Evolutionary conservation across 1,140 invertebrate species (phyloP).

Genomic region (Orussus abietinus): DNA sequence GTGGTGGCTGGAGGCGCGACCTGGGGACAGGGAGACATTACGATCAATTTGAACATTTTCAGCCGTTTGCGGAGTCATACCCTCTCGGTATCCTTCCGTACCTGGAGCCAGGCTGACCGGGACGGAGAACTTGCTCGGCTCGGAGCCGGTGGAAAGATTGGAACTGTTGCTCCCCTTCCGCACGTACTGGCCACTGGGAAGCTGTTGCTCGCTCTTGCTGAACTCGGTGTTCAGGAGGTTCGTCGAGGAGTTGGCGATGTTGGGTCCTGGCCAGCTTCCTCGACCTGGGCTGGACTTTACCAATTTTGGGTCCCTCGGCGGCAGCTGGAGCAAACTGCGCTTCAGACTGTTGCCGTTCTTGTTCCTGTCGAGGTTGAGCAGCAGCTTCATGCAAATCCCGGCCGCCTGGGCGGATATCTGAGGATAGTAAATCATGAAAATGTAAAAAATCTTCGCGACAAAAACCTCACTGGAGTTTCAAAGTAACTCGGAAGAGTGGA

Average conservation of each 20-base stretch:
- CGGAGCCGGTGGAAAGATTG: slow-evolving; percentile 36
- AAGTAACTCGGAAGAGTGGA: no score
- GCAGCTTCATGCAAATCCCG: slow-evolving; percentile 47
- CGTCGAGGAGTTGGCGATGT: slow-evolving; percentile 54
- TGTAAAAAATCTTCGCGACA: neutral
- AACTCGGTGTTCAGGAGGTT: slow-evolving; percentile 66
- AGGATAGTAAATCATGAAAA: slow-evolving; percentile 1
- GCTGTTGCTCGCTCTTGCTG: slow-evolving; percentile 79
- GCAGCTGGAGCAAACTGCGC: slow-evolving; percentile 63
- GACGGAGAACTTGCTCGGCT: slow-evolving; percentile 27
- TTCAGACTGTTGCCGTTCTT: slow-evolving; percentile 49
- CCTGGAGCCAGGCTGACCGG: slow-evolving; percentile 8
- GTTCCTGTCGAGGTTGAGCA: slow-evolving; percentile 46
- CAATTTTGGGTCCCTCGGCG: slow-evolving; percentile 67
- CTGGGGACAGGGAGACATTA: no score
- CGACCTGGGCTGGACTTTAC: slow-evolving; percentile 72
- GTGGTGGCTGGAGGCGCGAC: slow-evolving; percentile 36
- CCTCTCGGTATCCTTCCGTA: no score
- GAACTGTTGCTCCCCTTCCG: slow-evolving; percentile 44
- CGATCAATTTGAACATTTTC: no score
- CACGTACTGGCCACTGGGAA: slow-evolving; percentile 46
- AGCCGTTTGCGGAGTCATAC: slow-evolving; percentile 36
- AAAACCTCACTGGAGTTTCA: no score
- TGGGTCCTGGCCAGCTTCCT: slow-evolving; percentile 79
- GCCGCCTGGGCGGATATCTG: slow-evolving; percentile 22